Evolutionary conservation across 2,888 invertebrate genomes (phyloP).

Genomic region (Itoplectis maculator): DNA sequence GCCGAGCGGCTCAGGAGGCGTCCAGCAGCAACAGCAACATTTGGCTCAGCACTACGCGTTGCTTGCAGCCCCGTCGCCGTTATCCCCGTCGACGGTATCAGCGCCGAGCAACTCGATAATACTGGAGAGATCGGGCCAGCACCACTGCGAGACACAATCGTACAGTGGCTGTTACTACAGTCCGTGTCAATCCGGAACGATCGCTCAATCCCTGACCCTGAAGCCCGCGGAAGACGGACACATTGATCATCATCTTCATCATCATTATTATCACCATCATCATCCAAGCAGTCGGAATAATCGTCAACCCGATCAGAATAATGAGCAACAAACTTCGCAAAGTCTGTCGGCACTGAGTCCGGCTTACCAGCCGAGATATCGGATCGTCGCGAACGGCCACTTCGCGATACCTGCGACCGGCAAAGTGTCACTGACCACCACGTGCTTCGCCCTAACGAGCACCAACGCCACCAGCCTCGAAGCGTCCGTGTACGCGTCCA

Average conservation of each 20-base stretch:
- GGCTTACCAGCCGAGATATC: constrained; percentile 23
- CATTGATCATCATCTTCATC: too few relatives aligned
- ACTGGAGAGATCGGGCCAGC: constrained; percentile 5
- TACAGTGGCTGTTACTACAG: constrained; percentile 10
- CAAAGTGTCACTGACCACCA: constrained; percentile 43
- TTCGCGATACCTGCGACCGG: constrained; percentile 9
- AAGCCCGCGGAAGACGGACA: constrained; percentile 10
- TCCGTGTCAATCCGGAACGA: constrained; percentile 22
- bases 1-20: not conserved
- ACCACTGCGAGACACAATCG: not conserved
- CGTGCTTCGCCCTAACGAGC: constrained; percentile 52
- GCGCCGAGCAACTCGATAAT: not conserved
- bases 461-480: constrained; percentile 1
- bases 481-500: constrained; percentile 1
- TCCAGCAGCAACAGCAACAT: constrained; percentile 27
- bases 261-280: constrained; percentile 1
- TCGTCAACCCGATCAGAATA: not conserved
- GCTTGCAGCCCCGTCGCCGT: constrained; percentile 17
- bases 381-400: constrained; percentile 32
- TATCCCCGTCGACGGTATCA: not conserved
- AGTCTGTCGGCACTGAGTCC: not conserved
- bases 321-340: not conserved
- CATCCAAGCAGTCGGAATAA: not conserved
- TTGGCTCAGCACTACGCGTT: constrained; percentile 39
- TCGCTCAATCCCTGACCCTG: constrained; percentile 3